phyloP scores from a whole-genome alignment of 2,888 invertebrate species.

The Philonicus albiceps region DNA sequence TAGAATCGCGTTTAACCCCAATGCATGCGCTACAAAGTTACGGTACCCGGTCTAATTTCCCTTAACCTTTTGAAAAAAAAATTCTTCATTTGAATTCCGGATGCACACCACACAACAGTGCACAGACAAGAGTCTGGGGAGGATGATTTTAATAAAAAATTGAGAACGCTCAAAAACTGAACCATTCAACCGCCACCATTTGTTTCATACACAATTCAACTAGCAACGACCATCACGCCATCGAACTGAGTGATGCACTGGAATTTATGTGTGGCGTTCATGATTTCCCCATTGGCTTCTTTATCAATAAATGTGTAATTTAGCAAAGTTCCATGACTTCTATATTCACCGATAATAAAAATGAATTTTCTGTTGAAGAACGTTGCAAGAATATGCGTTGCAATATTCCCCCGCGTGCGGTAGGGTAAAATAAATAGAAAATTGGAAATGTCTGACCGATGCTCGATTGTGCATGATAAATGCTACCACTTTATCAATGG shows the following conservation, averaged over 20 bases:
- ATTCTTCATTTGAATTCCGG: not conserved
- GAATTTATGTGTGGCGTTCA: not conserved
- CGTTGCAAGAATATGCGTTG: not conserved
- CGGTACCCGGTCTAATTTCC: not conserved
- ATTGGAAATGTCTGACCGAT: not conserved
- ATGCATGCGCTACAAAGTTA: not conserved
- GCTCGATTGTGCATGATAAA: not conserved
- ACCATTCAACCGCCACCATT: not conserved
- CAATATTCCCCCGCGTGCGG: not conserved
- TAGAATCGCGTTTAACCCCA: not conserved
- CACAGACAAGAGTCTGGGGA: not conserved
- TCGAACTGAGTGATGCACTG: not conserved
- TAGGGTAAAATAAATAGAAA: not conserved
- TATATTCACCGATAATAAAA: not conserved
- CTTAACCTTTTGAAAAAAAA: not conserved
- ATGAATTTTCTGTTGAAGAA: not conserved
- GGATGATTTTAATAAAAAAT: not conserved
- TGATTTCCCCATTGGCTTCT: not conserved
- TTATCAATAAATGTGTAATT: not conserved
- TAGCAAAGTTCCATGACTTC: not conserved
- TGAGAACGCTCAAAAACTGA: not conserved
- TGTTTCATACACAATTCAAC: not conserved
- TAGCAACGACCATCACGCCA: not conserved
- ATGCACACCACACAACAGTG: not conserved
- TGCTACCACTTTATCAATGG: not conserved